A percentile compares a stretch with the other conserved stretches of the same genome.
Conservation (phyloP, 2,888 invertebrate genomes). For the Cosmopolites sordidus region DNA sequence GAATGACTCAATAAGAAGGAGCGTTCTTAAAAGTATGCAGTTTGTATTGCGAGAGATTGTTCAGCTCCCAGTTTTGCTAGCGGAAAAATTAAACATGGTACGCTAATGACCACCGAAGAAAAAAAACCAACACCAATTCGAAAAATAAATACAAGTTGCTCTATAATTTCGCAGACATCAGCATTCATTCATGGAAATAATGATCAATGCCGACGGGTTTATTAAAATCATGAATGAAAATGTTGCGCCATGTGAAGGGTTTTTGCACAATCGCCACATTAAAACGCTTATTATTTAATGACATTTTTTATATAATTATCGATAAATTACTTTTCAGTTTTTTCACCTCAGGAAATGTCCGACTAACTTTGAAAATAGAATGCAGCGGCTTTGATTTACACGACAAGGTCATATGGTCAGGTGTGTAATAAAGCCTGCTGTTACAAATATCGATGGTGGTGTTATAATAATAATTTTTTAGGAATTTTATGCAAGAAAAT, state of each 20-base stretch:
- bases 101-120: too few relatives aligned
- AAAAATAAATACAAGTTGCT: constrained; percentile 30
- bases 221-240: constrained; percentile 36
- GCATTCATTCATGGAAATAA: constrained; percentile 35
- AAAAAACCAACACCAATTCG: too few relatives aligned
- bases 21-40: neutral
- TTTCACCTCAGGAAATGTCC: neutral
- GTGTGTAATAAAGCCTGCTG: neutral
- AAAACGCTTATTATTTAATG: neutral
- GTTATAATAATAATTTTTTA: too few relatives aligned
- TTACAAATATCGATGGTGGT: too few relatives aligned
- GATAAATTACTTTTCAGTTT: neutral
- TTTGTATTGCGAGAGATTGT: too few relatives aligned
- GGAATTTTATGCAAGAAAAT: too few relatives aligned
- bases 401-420: neutral
- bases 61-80: too few relatives aligned
- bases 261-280: neutral
- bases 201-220: constrained; percentile 37
- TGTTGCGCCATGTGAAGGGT: constrained; percentile 21
- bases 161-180: constrained; percentile 27
- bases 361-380: neutral
- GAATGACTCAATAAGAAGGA: neutral
- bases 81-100: too few relatives aligned
- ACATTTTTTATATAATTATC: neutral
- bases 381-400: neutral